Evolutionary conservation across 2,113 vertebrate genomes (phyloP).

Genomic region (Brachypteracias leptosomus): DNA sequence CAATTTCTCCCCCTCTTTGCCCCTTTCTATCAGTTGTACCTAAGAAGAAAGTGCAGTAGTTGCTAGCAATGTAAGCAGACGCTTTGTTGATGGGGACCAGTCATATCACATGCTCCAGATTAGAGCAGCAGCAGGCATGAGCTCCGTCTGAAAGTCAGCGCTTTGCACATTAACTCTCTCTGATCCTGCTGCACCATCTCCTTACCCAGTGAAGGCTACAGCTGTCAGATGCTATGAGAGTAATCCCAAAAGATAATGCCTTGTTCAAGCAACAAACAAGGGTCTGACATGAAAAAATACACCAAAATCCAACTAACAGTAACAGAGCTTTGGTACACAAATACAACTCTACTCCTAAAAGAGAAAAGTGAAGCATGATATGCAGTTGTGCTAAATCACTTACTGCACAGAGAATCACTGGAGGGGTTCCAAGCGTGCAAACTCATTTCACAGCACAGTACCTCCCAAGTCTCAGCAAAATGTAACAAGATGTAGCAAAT

Average conservation of each 20-base stretch:
- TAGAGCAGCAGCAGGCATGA: neutral
- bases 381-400: neutral
- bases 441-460: neutral
- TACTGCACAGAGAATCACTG: neutral
- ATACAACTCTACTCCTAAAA: neutral
- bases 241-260: neutral
- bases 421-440: neutral
- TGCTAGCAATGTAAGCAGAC: neutral
- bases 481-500: neutral
- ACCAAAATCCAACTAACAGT: neutral
- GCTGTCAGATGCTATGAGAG: neutral
- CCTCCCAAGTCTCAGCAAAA: neutral
- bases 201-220: neutral
- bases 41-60: neutral
- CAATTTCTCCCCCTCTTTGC: neutral
- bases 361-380: neutral
- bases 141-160: neutral
- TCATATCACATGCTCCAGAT: neutral
- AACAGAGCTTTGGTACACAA: neutral
- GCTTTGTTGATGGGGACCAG: neutral
- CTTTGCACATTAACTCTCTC: neutral
- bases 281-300: neutral
- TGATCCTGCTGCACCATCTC: neutral
- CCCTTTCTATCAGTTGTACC: neutral
- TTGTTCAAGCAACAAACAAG: neutral